Percentiles rank a stretch among this genome's conserved stretches.
Evolutionary conservation across 2,113 vertebrate species (phyloP).

Genomic region (Macrotus californicus): DNA sequence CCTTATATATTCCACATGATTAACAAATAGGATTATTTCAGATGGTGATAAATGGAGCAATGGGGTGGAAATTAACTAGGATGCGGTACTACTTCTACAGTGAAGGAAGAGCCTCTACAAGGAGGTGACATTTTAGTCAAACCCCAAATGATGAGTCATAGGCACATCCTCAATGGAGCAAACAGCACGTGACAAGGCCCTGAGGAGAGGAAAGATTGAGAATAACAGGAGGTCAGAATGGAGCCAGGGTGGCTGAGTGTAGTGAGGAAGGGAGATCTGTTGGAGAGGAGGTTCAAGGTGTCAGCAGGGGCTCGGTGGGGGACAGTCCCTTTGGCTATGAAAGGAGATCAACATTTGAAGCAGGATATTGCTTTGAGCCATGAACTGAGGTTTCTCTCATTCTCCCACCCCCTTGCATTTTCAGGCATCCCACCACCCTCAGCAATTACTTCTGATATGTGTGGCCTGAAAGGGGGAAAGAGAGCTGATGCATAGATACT

Average conservation of each 20-base stretch:
- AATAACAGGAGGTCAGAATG: background rate
- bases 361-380: background rate
- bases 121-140: background rate
- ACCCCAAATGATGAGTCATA: background rate
- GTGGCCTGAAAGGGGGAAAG: background rate
- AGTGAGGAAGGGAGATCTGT: background rate
- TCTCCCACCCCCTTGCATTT: background rate
- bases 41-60: background rate
- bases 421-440: background rate
- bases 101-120: background rate
- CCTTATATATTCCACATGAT: background rate
- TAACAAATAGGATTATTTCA: background rate
- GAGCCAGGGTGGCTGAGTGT: background rate
- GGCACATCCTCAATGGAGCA: background rate
- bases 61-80: background rate
- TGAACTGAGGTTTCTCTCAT: no score
- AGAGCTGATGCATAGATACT: background rate
- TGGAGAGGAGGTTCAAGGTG: background rate
- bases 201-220: background rate
- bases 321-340: background rate
- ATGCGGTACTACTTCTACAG: background rate
- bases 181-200: background rate
- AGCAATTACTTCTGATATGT: background rate
- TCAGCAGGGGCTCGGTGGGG: background rate
- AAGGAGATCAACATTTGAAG: background rate